Base-by-base conservation (phyloP, 2,888 invertebrate genomes). In the Boloria euphrosyne region DNA sequence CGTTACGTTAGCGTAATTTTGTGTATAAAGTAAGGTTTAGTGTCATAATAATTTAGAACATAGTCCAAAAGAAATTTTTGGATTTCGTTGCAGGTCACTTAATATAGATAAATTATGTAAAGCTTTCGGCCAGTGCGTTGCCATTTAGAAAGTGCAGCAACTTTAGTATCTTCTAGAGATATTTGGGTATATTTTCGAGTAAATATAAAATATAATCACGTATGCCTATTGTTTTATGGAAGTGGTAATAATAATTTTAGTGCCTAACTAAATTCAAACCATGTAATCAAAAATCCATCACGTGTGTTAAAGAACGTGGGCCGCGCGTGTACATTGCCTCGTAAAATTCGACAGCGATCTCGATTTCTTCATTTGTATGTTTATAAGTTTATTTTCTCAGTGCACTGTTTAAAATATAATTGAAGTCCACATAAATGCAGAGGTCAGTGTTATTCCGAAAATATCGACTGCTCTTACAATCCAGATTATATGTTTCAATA, bases 361-460 rank as follows among this genome's bases (percentile, higher is more conserved):
- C 27, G 17, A 58, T 52, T 50, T 68, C 63, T 68, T 44, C 49
- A 63, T 66, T 63, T 65, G 47, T 46, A 62, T 57, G 55, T 66
- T 67, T 69, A 47, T 54, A 17, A 67, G 54, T 67, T 62, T 65
- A 59, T 54, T 62, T 58, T 59, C 62, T 54, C 43, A 62, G 50
- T 61, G 43, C 53, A 63, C 53, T 64, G 61, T 66, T 66, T 62
- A 62, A 70, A 70, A 66, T 68, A 68, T 53, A 46, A 62, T 13
- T 51, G 49, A 51, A 50, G 55, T 62, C 59, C 57, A 55, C 54
- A 49, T 53, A 53, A 54, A 47, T 17, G 27, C 22, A 59, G 51
- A 63, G 60, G 57, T 53, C 55, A 66, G 59, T 70, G 87, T 92
- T 59, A 62, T 59, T 62, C 55, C 60, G 52, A 54, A 66, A 69